Conservation (phyloP, 1,140 invertebrate species). For the Ptiloglossa arizonensis region DNA sequence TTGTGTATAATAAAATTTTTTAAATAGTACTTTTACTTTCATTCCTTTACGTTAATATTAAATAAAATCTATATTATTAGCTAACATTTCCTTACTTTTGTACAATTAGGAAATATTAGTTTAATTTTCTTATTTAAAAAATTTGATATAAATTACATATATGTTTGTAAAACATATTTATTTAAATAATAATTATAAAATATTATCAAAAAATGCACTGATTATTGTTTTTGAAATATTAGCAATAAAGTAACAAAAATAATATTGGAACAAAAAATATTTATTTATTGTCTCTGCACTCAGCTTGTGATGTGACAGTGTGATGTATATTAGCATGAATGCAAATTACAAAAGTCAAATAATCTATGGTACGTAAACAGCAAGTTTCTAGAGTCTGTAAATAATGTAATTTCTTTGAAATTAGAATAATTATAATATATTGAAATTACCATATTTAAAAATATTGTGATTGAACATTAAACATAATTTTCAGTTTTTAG, state of each 20-base stretch:
- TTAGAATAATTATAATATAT: conserved; percentile 16
- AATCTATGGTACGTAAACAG: conserved; percentile 4
- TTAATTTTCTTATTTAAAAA: conserved; percentile 16
- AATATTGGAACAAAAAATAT: conserved; percentile 17
- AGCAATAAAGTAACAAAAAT: conserved; percentile 11
- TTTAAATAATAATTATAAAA: conserved; percentile 17
- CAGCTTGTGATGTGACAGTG: conserved; percentile 12
- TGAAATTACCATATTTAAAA: conserved; percentile 45
- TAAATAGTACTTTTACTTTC: conserved; percentile 20
- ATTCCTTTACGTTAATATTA: not conserved
- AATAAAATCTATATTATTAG: conserved; percentile 15
- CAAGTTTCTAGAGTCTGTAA: conserved; percentile 9
- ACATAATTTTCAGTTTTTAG: conserved; percentile 76
- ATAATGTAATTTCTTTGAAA: conserved; percentile 46
- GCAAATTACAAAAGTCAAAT: conserved; percentile 14
- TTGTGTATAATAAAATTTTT: conserved; percentile 24
- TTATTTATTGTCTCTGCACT: not conserved
- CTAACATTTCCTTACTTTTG: conserved; percentile 18
- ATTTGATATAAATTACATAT: conserved; percentile 8
- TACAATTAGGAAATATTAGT: not conserved
- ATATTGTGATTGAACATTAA: conserved; percentile 72
- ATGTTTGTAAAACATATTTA: conserved; percentile 7
- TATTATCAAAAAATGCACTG: conserved; percentile 1
- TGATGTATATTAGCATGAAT: conserved; percentile 30
- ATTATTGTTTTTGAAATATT: conserved; percentile 12